Evolutionary conservation across 2,113 vertebrate genomes (phyloP).

Genomic region (Phaethon lepturus): DNA sequence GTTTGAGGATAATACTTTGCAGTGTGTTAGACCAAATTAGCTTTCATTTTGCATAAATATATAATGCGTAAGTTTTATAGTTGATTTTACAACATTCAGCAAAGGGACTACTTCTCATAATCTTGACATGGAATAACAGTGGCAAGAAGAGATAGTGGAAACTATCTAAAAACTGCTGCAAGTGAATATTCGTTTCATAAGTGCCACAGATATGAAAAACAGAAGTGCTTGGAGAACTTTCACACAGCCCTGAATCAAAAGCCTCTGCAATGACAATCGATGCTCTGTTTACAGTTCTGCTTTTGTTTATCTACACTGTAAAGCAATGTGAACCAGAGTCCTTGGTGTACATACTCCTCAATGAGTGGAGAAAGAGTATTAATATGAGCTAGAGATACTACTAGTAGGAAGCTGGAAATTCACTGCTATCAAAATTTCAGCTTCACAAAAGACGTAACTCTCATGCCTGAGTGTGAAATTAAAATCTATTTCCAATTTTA

Average conservation of each 20-base stretch:
- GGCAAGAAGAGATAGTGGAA: not conserved
- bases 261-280: not conserved
- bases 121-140: not conserved
- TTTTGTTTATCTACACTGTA: not conserved
- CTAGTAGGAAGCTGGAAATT: not conserved
- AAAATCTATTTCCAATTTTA: not conserved
- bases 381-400: not conserved
- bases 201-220: not conserved
- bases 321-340: not conserved
- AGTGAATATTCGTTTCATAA: not conserved
- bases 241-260: not conserved
- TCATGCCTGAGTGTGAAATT: not conserved
- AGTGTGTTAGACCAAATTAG: not conserved
- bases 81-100: conserved; percentile 1
- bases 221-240: not conserved
- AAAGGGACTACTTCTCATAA: not conserved
- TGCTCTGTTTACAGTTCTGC: not conserved
- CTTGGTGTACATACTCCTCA: not conserved
- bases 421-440: not conserved
- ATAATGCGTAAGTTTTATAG: not conserved
- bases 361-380: not conserved
- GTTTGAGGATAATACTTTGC: not conserved
- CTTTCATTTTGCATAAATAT: conserved; percentile 3
- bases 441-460: not conserved
- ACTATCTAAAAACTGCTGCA: not conserved